These are phyloP conservation scores for Mungos mungo DNA, from an alignment of 2,113 vertebrate genomes.

Conservation along the genomic window DNA sequence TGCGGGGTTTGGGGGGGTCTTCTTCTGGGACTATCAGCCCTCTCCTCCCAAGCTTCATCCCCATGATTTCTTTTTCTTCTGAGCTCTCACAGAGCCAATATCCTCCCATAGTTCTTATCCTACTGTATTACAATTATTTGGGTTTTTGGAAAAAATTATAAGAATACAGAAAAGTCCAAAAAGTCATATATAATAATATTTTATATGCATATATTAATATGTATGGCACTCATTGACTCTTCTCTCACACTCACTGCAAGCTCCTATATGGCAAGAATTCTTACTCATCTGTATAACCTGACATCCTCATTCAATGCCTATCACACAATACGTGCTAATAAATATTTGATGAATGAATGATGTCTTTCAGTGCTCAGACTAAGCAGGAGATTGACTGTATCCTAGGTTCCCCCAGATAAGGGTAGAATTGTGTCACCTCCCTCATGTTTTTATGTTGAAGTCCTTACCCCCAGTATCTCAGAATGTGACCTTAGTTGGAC, in stretches of 20 bases:
- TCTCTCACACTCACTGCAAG: neutral
- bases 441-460: neutral
- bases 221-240: neutral
- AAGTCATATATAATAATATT: neutral
- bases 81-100: neutral
- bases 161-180: neutral
- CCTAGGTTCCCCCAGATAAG: neutral
- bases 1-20: neutral
- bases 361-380: neutral
- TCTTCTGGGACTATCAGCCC: neutral
- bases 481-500: neutral
- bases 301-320: neutral
- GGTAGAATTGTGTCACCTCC: neutral
- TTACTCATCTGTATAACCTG: neutral
- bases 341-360: neutral
- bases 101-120: neutral
- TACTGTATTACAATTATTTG: neutral
- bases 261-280: neutral
- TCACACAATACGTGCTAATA: neutral
- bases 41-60: fast-evolving
- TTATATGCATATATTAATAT: neutral
- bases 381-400: neutral
- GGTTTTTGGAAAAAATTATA: slow-evolving; percentile 10
- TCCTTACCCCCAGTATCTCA: neutral
- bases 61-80: neutral